Evolutionary conservation across 2,797 vertebrate species (phyloP).

Genomic region (Pygocentrus nattereri): DNA sequence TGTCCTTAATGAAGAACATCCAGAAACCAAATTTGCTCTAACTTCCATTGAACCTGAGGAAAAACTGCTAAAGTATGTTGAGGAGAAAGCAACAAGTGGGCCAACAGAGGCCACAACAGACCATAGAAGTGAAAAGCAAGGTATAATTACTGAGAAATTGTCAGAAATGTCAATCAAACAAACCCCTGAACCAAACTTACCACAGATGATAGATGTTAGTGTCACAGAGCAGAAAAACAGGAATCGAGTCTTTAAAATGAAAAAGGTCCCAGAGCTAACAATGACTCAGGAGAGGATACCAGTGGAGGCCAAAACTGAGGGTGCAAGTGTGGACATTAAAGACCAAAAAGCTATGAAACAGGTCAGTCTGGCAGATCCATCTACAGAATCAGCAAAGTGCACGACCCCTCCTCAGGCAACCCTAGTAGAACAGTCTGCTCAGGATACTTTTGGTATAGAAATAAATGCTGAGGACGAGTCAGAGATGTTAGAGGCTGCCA

Average conservation of each 20-base stretch:
- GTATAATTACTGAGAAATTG: conserved; percentile 34
- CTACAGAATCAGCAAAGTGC: background rate
- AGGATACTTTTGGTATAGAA: conserved; percentile 46
- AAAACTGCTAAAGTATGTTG: conserved; percentile 31
- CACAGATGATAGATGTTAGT: background rate
- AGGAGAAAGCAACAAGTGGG: conserved; percentile 20
- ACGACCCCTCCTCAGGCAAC: background rate
- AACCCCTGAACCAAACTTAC: conserved; percentile 49
- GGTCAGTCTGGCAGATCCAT: background rate
- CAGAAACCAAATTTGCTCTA: background rate
- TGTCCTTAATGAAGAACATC: conserved; percentile 11
- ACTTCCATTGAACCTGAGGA: conserved; percentile 18
- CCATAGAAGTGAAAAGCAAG: conserved; percentile 48
- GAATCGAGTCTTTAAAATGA: background rate
- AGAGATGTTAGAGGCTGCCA: conserved; percentile 84
- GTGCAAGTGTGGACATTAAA: background rate
- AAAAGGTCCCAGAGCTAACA: conserved; percentile 14
- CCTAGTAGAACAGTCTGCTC: conserved; percentile 10
- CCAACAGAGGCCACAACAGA: too few species aligned
- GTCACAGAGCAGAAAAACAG: conserved; percentile 3
- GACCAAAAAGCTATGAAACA: background rate
- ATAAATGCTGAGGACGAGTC: conserved; percentile 77
- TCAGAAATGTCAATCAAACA: conserved; percentile 50
- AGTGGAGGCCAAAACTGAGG: background rate
- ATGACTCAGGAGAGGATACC: background rate